Base-by-base conservation (phyloP, 2,797 vertebrate genomes). In the Australoheros facetus region DNA sequence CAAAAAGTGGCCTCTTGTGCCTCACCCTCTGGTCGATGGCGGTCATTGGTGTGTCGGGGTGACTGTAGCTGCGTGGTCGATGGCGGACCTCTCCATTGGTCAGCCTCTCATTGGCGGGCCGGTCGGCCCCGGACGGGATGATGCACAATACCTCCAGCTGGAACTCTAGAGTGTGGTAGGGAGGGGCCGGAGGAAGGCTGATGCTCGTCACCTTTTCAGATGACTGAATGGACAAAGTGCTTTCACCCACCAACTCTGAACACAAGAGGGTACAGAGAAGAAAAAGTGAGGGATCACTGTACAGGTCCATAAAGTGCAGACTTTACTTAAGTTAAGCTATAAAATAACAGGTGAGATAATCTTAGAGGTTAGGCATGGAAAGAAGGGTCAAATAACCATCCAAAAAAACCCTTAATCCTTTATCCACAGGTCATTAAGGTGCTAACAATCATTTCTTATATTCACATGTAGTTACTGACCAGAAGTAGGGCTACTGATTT, bases 131-230 rank as follows among this genome's bases (percentile, higher is more conserved):
- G 3, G 96, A 95, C 4, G 98, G 97, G 85, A 97, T 95, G 71
- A 95, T 71, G 77, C 97, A 99, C 86, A 98, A 93, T 51, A 99
- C 98, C 84, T 97, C 96, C 76, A 99, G 93, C 55, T 97, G 96
- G 93, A 99, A 99, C 84, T 97, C 97, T 37, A 99, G 95, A 14
- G 96, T 91, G 39, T 99, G 98, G 87, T 99, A 99, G 0, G 98
- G 96, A 55, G 97, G 97, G 3, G 96, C 95, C 73, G 95, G 84
- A 0, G 98, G 98, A 79, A 99, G 94, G 69, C 93, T 93, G 89
- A 99, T 97, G 90, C 98, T 99, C 19, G 97, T 99, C 87, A 99
- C 97, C 92, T 97, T 98, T 86, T 98, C 97, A 2, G 98, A 99
- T 0, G 97, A 97, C 85, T 97, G 97, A 85, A 99, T 96, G 86